Evolutionary conservation across 2,888 invertebrate species (phyloP).

Genomic region (Lampropteryx suffumata): DNA sequence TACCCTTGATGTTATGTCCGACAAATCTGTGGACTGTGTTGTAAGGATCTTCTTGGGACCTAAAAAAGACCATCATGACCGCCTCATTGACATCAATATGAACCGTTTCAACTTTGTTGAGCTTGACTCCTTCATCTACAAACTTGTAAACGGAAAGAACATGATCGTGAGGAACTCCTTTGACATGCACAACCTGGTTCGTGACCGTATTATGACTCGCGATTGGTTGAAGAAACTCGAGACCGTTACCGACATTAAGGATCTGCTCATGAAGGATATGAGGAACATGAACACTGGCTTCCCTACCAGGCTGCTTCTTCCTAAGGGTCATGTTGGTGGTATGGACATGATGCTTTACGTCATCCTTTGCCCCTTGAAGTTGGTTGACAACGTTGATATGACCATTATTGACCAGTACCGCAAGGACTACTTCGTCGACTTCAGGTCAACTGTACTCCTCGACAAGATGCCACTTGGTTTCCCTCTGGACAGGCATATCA

Average conservation of each 20-base stretch:
- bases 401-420: slow-evolving; percentile 67
- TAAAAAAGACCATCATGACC: slow-evolving; percentile 83
- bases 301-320: slow-evolving; percentile 87
- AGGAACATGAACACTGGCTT: slow-evolving; percentile 84
- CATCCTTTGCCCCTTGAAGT: slow-evolving; percentile 81
- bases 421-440: slow-evolving; percentile 67
- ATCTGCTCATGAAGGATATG: slow-evolving; percentile 59
- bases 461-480: slow-evolving; percentile 87
- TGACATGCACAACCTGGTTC: slow-evolving; percentile 85
- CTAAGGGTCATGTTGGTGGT: slow-evolving; percentile 87
- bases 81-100: slow-evolving; percentile 79
- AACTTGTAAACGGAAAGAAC: slow-evolving; percentile 85
- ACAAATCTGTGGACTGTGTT: slow-evolving; percentile 81
- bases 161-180: slow-evolving; percentile 84
- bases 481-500: slow-evolving; percentile 88
- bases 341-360: slow-evolving; percentile 85
- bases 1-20: slow-evolving; percentile 80
- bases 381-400: slow-evolving; percentile 65
- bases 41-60: slow-evolving; percentile 88
- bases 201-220: slow-evolving; percentile 86
- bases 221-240: slow-evolving; percentile 85
- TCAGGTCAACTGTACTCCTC: slow-evolving; percentile 68
- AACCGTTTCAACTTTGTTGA: slow-evolving; percentile 86
- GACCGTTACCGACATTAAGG: slow-evolving; percentile 69
- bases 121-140: slow-evolving; percentile 84